Conservation (phyloP, 1,140 invertebrate species). For the Cheumatopsyche charites region DNA sequence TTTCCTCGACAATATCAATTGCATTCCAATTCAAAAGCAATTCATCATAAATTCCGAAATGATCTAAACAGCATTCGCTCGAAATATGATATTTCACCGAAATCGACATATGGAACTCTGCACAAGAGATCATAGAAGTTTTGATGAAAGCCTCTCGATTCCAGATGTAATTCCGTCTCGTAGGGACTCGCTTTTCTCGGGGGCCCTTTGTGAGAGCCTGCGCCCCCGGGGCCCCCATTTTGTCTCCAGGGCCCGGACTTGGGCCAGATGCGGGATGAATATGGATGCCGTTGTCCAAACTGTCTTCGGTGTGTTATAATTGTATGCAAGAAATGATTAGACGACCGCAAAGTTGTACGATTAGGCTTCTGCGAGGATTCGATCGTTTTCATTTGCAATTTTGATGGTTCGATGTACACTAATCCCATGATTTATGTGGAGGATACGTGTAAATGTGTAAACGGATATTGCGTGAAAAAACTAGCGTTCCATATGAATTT, state of each 20-base stretch:
- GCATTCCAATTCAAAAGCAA: too few species aligned
- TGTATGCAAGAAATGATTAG: too few species aligned
- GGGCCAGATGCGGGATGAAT: constrained; percentile 28
- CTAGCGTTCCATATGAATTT: too few species aligned
- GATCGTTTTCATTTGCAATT: neutral
- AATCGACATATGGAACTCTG: neutral
- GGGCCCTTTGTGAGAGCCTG: constrained; percentile 15
- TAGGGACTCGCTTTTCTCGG: neutral
- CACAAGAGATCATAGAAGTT: constrained; percentile 17
- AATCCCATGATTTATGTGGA: too few species aligned
- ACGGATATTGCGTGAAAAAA: too few species aligned
- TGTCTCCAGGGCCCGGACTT: too few species aligned
- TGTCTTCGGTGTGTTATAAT: neutral
- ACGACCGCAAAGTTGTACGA: neutral
- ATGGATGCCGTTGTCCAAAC: constrained; percentile 34
- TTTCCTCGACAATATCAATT: too few species aligned
- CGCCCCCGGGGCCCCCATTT: neutral
- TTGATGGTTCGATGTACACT: neutral
- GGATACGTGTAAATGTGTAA: too few species aligned
- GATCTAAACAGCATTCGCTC: too few species aligned
- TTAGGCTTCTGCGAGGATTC: neutral
- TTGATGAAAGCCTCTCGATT: constrained; percentile 22
- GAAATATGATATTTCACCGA: too few species aligned
- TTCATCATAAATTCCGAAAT: too few species aligned
- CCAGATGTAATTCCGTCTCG: constrained; percentile 4